Evolutionary conservation across 2,888 invertebrate genomes (phyloP).

Genomic region (Desoria tigrina): DNA sequence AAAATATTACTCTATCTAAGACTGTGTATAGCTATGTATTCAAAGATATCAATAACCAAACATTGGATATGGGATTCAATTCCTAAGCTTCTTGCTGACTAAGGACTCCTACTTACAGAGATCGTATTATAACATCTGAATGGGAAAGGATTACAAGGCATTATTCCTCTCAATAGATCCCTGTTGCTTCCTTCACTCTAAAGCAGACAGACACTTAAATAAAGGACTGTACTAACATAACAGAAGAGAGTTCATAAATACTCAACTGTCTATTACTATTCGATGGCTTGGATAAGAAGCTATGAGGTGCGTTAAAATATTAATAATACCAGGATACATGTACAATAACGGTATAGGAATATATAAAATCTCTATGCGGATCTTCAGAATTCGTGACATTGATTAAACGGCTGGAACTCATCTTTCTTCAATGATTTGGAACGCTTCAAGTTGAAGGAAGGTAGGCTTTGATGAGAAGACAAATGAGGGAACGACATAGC

Average conservation of each 20-base stretch:
- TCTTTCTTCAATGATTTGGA: too few relatives aligned
- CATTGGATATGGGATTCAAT: too few relatives aligned
- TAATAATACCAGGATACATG: background rate
- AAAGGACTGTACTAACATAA: too few relatives aligned
- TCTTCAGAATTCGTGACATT: constrained; percentile 5
- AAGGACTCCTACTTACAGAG: too few relatives aligned
- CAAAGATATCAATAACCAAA: too few relatives aligned
- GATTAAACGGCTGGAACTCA: constrained; percentile 10
- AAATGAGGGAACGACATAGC: background rate
- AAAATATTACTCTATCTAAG: too few relatives aligned
- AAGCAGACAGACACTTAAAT: too few relatives aligned
- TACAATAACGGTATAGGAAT: too few relatives aligned
- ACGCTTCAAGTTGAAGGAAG: too few relatives aligned
- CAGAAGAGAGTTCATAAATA: constrained; percentile 1
- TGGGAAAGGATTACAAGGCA: constrained; percentile 13
- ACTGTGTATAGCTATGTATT: too few relatives aligned
- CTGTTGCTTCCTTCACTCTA: constrained; percentile 11
- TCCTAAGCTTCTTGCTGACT: too few relatives aligned
- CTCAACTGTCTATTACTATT: background rate
- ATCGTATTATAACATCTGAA: background rate
- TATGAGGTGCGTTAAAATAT: background rate
- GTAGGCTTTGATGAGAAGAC: too few relatives aligned
- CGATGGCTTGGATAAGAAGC: background rate
- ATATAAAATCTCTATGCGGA: background rate
- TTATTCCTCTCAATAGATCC: background rate